phyloP scores from a whole-genome alignment of 2,888 invertebrate species.

The Tanypteryx hageni region DNA sequence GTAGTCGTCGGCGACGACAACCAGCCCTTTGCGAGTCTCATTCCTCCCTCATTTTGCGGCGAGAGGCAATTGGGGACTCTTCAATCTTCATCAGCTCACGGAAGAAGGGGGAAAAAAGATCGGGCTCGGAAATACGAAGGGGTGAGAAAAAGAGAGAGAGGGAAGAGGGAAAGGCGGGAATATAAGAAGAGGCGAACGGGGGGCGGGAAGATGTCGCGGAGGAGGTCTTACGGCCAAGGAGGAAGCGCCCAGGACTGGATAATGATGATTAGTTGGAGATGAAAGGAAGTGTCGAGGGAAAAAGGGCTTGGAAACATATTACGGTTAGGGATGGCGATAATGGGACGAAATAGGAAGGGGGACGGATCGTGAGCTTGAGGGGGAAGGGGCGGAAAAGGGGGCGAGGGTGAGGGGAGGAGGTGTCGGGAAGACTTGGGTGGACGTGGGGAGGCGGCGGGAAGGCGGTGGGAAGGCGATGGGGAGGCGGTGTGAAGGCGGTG shows the following conservation, averaged over 20 bases:
- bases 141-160: not conserved
- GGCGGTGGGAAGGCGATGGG: not conserved
- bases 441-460: not conserved
- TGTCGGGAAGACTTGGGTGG: not conserved
- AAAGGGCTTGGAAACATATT: constrained; percentile 23
- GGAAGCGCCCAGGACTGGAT: constrained; percentile 8
- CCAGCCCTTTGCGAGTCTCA: not conserved
- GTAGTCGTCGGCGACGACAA: constrained; percentile 6
- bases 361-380: not conserved
- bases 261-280: constrained; percentile 35
- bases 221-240: constrained; percentile 3
- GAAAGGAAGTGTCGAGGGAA: constrained; percentile 32
- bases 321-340: constrained; percentile 20
- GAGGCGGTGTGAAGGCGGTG: not conserved
- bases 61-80: constrained; percentile 8
- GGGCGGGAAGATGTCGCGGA: not conserved
- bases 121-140: not conserved
- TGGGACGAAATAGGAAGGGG: not conserved
- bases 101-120: not conserved
- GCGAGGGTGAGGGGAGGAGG: not conserved
- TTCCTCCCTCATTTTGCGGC: constrained; percentile 14
- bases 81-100: constrained; percentile 30
- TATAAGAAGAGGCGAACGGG: not conserved
- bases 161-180: not conserved
- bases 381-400: not conserved